Percentiles rank a stretch among this genome's conserved stretches.
Conservation (phyloP, 2,888 invertebrate species). For the Microplitis deprimator region DNA sequence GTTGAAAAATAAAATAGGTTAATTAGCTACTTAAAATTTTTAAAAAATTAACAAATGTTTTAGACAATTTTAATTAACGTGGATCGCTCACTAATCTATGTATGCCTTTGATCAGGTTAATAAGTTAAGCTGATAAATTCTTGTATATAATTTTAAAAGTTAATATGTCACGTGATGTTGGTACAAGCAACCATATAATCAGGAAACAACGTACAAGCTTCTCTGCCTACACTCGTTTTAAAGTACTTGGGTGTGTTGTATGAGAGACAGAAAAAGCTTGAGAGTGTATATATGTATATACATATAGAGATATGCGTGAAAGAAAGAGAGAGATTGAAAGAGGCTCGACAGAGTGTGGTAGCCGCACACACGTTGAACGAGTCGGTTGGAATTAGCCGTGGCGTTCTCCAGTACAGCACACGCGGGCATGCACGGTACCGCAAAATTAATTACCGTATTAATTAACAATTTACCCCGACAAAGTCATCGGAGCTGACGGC, state of each 20-base stretch:
- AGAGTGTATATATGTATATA: slow-evolving; percentile 4
- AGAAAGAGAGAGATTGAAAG: slow-evolving; percentile 40
- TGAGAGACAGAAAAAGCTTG: not conserved
- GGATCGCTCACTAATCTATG: not conserved
- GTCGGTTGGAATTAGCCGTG: slow-evolving; percentile 36
- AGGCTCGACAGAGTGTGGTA: slow-evolving; percentile 39
- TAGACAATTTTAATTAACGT: not conserved
- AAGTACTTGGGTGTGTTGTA: not conserved
- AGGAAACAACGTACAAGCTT: slow-evolving; percentile 12
- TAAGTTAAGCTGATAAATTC: not conserved
- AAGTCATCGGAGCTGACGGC: slow-evolving; percentile 52
- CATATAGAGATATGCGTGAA: slow-evolving; percentile 23
- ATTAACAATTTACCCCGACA: slow-evolving; percentile 61
- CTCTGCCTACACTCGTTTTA: slow-evolving; percentile 9
- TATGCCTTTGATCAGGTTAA: not conserved
- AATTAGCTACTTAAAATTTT: no score
- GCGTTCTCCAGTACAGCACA: slow-evolving; percentile 40
- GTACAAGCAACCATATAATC: not conserved
- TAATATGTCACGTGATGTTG: not conserved
- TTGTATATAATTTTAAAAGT: not conserved
- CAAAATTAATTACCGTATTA: slow-evolving; percentile 64
- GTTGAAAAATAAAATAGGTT: no score
- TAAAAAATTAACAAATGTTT: not conserved
- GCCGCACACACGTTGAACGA: slow-evolving; percentile 27
- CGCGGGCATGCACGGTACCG: slow-evolving; percentile 46